phyloP scores from a whole-genome alignment of 2,888 invertebrate genomes.

The Agrochola litura region DNA sequence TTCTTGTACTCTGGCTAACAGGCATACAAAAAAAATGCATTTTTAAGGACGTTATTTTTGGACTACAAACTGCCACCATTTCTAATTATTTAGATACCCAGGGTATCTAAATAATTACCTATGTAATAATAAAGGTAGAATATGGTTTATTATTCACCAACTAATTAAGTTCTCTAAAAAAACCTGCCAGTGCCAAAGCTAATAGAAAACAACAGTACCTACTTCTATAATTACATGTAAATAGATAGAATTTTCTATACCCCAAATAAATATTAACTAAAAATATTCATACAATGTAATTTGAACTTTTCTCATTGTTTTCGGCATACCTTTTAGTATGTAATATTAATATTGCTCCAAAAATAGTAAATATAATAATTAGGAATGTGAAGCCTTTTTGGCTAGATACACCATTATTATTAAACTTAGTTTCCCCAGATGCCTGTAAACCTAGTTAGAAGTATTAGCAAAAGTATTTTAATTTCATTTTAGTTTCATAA shows the following conservation, averaged over 20 bases:
- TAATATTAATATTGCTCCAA: background rate
- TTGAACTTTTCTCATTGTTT: slow-evolving; percentile 29
- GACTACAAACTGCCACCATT: background rate
- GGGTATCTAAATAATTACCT: too few relatives aligned
- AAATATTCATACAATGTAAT: slow-evolving; percentile 6
- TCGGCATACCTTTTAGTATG: background rate
- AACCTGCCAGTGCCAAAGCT: background rate
- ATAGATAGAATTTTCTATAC: background rate
- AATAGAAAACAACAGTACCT: background rate
- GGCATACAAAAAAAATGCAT: too few relatives aligned
- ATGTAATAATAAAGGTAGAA: background rate
- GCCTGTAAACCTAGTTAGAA: background rate
- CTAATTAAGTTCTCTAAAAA: too few relatives aligned
- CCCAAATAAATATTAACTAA: background rate
- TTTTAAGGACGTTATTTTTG: background rate
- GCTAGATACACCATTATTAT: background rate
- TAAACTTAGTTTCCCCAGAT: background rate
- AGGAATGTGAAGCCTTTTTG: background rate
- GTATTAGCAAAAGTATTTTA: too few relatives aligned
- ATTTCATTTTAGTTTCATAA: background rate
- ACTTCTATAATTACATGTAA: background rate
- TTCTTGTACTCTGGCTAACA: background rate
- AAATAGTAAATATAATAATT: background rate
- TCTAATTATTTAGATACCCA: too few relatives aligned
- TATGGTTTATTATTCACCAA: background rate